Evolutionary conservation across 1,140 invertebrate species (phyloP), one percentile per base, ranked within the genome.

Genomic region (Galleria mellonella): DNA sequence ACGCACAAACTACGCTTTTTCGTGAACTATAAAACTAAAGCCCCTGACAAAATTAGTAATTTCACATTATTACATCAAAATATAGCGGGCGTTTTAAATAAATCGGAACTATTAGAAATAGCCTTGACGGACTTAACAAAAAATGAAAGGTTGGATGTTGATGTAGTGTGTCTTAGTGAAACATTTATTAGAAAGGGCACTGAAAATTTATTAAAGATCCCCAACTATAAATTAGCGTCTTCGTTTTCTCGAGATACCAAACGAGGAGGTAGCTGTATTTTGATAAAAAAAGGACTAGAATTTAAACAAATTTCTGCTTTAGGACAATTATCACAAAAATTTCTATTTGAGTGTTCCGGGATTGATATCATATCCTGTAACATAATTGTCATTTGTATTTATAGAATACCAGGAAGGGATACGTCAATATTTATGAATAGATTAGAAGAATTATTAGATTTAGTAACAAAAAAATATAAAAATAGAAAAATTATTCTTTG

Each of bases 141-240:
- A 9, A 37, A 37, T 37, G 17, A 23, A 23, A 23, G 2, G 17
- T 23, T 23, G 23, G 15, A n/a, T 37, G 23, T 37, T 23, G 39
- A 55, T 12, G 30, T 49, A 9, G 0, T 55, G 32, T 55, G 52
- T 13, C 29, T 55, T 4, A 43, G 43, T 27, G 52, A 51, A 45
- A 51, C 48, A 11, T 56, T 56, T 41, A 14, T 56, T 17, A 47
- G 42, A 37, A 11, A 3, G 1, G 45, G 43, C 8, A n/a, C 14
- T 27, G 47, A 55, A 39, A 37, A 38, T 2, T 39, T 30, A 8
- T 11, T 55, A 27, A 37, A 31, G 9, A 15, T 55, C 8, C 17
- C 42, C 23, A 29, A 32, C n/a, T 55, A 47, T 14, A 39, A 43
- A 12, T 10, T 51, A 9, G 44, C 36, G 9, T 14, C 44, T n/a